Conservation (phyloP, 1,140 invertebrate species). For the Phocides pigmalion region DNA sequence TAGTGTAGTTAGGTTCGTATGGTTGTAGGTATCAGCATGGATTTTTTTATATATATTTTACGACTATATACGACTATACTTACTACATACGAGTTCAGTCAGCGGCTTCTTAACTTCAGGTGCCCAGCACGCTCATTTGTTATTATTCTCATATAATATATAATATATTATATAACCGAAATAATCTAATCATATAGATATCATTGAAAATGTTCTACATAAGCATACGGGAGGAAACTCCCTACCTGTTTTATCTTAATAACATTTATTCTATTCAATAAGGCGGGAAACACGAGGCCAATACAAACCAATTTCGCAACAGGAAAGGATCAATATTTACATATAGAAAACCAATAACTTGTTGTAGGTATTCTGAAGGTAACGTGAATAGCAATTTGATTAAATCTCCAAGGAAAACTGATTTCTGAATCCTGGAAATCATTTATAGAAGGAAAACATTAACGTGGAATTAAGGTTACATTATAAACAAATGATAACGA, state of each 20-base stretch:
- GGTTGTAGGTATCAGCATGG: too few species aligned
- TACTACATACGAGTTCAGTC: too few species aligned
- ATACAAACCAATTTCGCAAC: constrained; percentile 51
- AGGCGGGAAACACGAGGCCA: constrained; percentile 43
- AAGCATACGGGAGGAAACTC: constrained; percentile 4
- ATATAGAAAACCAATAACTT: constrained; percentile 33
- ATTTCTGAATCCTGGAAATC: neutral
- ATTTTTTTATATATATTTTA: too few species aligned
- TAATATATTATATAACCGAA: too few species aligned
- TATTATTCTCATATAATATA: too few species aligned
- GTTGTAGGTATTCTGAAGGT: constrained; percentile 19
- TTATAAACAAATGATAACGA: too few species aligned
- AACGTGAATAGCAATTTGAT: constrained; percentile 25
- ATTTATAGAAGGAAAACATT: neutral
- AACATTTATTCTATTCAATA: constrained; percentile 52
- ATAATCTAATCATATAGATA: neutral
- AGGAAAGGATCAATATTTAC: constrained; percentile 25
- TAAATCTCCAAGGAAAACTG: constrained; percentile 13
- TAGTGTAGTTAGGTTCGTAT: too few species aligned
- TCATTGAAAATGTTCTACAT: constrained; percentile 5
- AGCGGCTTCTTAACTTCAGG: too few species aligned
- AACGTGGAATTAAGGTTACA: neutral
- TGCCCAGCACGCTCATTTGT: too few species aligned
- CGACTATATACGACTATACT: too few species aligned
- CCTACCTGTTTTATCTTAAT: constrained; percentile 29